These are phyloP conservation scores for Tenualosa thibaudeaui DNA, from an alignment of 2,797 vertebrate genomes.

Conservation along the genomic window DNA sequence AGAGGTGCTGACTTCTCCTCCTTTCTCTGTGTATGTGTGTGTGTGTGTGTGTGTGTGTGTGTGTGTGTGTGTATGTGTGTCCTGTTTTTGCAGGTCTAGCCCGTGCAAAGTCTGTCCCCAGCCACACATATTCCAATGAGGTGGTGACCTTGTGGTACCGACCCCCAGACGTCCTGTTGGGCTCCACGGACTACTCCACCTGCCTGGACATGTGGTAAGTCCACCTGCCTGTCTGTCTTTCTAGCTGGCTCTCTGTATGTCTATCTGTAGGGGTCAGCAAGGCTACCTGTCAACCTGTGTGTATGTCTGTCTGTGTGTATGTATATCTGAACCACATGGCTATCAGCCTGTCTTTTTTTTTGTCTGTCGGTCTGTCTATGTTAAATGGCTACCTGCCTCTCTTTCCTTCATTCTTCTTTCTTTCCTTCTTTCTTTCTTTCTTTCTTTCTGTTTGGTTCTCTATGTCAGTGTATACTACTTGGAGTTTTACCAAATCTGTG, in stretches of 20 bases:
- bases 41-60: not conserved
- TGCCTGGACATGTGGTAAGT: constrained; percentile 98
- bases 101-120: constrained; percentile 94
- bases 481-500: too few species aligned
- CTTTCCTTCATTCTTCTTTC: not conserved
- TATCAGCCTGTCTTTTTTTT: not conserved
- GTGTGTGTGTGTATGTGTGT: constrained; percentile 15
- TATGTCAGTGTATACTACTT: too few species aligned
- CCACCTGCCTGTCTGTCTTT: not conserved
- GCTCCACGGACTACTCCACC: constrained; percentile 97
- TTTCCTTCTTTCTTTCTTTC: not conserved
- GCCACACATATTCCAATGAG: constrained; percentile 97
- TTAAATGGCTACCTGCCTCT: not conserved
- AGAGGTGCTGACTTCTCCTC: not conserved
- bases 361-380: not conserved
- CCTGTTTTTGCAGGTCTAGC: constrained; percentile 86
- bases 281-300: not conserved
- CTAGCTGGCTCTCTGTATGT: not conserved
- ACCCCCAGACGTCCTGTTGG: constrained; percentile 94
- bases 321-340: not conserved
- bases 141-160: constrained; percentile 97
- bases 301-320: not conserved
- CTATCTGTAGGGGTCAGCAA: not conserved
- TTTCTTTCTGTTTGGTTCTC: not conserved
- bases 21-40: not conserved